phyloP scores from a whole-genome alignment of 2,113 vertebrate genomes.

The Lampris incognitus region DNA sequence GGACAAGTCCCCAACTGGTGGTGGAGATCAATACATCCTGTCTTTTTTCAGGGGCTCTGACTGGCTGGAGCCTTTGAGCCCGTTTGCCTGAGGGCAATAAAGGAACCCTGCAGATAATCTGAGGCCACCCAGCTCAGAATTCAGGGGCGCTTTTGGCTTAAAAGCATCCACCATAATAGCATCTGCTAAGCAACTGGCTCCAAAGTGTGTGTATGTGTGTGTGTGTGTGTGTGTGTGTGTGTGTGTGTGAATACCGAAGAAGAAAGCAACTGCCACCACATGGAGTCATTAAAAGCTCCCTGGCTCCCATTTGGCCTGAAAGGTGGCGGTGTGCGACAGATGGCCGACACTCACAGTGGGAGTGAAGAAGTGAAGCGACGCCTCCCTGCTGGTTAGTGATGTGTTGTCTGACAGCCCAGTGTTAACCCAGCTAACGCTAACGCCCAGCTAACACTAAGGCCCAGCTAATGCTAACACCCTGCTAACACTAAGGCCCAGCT shows the following conservation, averaged over 20 bases:
- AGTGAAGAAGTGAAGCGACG: not conserved
- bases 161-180: conserved; percentile 23
- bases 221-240: too few species aligned
- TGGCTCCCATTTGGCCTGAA: conserved; percentile 1
- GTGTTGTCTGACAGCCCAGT: not conserved
- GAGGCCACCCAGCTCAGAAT: too few species aligned
- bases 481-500: too few species aligned
- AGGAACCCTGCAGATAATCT: too few species aligned
- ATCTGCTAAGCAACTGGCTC: conserved; percentile 4
- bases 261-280: conserved; percentile 17
- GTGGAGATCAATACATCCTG: too few species aligned
- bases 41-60: too few species aligned
- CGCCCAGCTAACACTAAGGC: not conserved
- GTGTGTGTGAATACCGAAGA: conserved; percentile 8
- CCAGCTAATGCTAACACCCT: too few species aligned
- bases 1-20: too few species aligned
- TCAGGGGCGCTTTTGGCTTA: not conserved
- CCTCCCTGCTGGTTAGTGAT: not conserved
- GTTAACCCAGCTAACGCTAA: not conserved
- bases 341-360: conserved; percentile 8
- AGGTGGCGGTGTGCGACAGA: conserved; percentile 18
- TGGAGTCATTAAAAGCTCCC: conserved; percentile 13
- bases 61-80: too few species aligned
- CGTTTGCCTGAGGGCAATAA: too few species aligned
- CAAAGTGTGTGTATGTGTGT: not conserved